These are phyloP conservation scores for Ctenoplectra terminalis DNA, from an alignment of 1,140 invertebrate genomes.

Conservation along the genomic window DNA sequence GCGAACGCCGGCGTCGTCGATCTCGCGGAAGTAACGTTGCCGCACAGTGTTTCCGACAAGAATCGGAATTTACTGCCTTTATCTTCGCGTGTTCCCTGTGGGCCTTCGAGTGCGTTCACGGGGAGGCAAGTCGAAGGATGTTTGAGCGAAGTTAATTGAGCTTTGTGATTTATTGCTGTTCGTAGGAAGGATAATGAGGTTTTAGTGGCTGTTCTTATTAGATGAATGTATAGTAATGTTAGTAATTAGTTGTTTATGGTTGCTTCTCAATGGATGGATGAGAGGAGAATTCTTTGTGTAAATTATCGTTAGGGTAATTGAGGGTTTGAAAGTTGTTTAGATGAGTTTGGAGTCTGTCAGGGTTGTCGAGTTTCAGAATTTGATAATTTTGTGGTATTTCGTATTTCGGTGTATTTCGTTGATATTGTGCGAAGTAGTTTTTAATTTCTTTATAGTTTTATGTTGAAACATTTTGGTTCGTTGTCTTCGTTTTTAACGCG, in stretches of 20 bases:
- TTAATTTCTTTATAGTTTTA: too few species aligned
- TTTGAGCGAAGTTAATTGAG: neutral
- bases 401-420: too few species aligned
- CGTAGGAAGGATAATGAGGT: neutral
- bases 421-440: too few species aligned
- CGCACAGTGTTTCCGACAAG: conserved; percentile 50
- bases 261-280: neutral
- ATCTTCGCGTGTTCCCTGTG: neutral
- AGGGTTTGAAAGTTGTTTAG: neutral
- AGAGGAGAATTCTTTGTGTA: too few species aligned
- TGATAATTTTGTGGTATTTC: too few species aligned
- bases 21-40: conserved; percentile 62
- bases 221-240: neutral
- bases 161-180: neutral
- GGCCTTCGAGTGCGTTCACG: neutral
- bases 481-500: too few species aligned
- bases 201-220: neutral
- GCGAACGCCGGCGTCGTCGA: neutral
- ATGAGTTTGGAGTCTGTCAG: neutral
- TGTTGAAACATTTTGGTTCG: too few species aligned
- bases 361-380: too few species aligned
- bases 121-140: conserved; percentile 2
- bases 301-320: too few species aligned
- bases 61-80: conserved; percentile 42
- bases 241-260: neutral